Evolutionary conservation across 2,888 invertebrate genomes (phyloP).

Genomic region (Eilema depressum): DNA sequence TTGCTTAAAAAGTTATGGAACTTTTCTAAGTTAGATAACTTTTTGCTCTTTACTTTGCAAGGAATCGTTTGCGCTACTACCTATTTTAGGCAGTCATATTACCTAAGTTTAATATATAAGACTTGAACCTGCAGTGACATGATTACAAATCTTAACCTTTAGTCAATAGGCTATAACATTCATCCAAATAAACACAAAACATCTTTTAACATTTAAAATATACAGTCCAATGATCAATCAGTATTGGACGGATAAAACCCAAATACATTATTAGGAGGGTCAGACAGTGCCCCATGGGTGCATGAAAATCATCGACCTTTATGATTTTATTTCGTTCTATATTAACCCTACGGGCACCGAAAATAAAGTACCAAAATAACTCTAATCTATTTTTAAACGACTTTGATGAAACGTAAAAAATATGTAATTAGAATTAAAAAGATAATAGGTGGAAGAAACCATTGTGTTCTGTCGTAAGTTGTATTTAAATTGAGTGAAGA

Average conservation of each 20-base stretch:
- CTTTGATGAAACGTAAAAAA: neutral
- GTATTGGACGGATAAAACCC: neutral
- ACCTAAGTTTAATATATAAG: too few species aligned
- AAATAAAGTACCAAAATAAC: constrained; percentile 7
- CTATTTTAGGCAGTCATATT: too few species aligned
- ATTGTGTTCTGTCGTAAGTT: too few species aligned
- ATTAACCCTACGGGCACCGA: neutral
- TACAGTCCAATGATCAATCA: constrained; percentile 3
- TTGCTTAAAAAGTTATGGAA: too few species aligned
- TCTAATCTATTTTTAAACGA: neutral
- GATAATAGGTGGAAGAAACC: too few species aligned
- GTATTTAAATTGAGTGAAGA: too few species aligned
- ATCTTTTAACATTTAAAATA: neutral
- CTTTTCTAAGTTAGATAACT: too few species aligned
- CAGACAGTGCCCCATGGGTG: neutral
- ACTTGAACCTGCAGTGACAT: too few species aligned
- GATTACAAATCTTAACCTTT: too few species aligned
- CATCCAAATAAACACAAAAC: neutral
- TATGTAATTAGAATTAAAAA: neutral
- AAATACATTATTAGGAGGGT: neutral
- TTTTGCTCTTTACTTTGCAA: too few species aligned
- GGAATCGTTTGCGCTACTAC: too few species aligned
- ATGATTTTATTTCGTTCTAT: constrained; percentile 12
- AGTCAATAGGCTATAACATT: too few species aligned
- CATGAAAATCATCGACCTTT: constrained; percentile 13